Evolutionary conservation across 2,797 vertebrate species (phyloP).

Genomic region (Hipposideros larvatus): DNA sequence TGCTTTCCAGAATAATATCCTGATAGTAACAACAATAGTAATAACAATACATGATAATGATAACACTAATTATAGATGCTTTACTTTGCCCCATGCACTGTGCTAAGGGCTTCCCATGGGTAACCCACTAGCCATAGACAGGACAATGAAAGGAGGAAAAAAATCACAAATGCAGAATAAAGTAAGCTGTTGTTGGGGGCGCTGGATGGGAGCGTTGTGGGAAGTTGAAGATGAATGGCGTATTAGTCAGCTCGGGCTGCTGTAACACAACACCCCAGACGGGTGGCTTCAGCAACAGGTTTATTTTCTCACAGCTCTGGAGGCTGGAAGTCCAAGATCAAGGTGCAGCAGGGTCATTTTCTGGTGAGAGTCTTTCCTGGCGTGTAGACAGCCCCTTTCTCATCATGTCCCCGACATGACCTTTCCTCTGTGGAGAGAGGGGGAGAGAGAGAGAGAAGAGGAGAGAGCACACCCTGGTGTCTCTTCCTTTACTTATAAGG

Average conservation of each 20-base stretch:
- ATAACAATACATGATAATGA: no score
- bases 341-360: background rate
- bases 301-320: background rate
- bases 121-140: background rate
- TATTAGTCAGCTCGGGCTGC: background rate
- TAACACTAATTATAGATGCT: background rate
- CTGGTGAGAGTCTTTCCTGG: background rate
- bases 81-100: no score
- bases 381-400: background rate
- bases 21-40: background rate
- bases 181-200: background rate
- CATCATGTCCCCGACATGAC: background rate
- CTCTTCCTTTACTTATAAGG: background rate
- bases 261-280: background rate
- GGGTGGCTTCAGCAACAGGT: background rate
- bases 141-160: background rate
- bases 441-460: no score
- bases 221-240: fast-evolving
- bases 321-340: background rate
- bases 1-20: background rate
- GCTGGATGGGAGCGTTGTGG: no score
- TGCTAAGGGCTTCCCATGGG: background rate
- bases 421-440: background rate
- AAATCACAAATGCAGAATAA: background rate
- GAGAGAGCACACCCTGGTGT: background rate